Evolutionary conservation across 2,797 vertebrate species (phyloP), one percentile per base, ranked within the genome.

Genomic region (Sebastes reedi): DNA sequence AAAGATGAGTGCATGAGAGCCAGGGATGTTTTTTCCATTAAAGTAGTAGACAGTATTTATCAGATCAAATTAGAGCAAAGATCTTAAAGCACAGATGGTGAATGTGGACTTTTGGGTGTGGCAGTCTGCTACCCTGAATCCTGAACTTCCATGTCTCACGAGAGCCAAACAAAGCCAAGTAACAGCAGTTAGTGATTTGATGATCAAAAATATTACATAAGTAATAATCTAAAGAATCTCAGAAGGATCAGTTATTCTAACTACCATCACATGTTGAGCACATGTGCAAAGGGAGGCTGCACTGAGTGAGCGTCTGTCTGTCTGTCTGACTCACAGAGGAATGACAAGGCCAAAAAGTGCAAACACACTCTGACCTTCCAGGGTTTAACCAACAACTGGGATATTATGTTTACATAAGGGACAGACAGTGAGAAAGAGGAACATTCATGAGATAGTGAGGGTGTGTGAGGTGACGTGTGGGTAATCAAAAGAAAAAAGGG

Each of bases 321-420:
- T 84, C 54, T 87, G 83, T 79, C 76, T 87, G 71, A 77, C 67
- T 91, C 77, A 52, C 82, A 87, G 6, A 75, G 86, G 91, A 92
- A 91, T 89, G 89, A 81, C 87, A 87, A 92, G 91, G 89, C 81
- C 87, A 90, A 79, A 83, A 68, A 88, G 72, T 77, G 68, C 77
- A 93, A 92, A 92, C 81, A 90, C 55, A 79, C 30, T 42, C 62
- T 85, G 91, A 91, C 92, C 88, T 92, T 89, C 50, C 61, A 75
- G n/a, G 61, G 72, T 85, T 91, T 77, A 92, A 84, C 80, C 68
- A 91, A 81, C 84, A 84, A 80, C 70, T 72, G 52, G 20, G 68
- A 74, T 62, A 64, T 77, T 75, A 29, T 80, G 77, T 82, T 77
- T 67, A 60, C 72, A 75, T 39, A 50, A 61, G 67, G 74, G 58